These are phyloP conservation scores for Heliothis peltigera DNA, from an alignment of 2,888 invertebrate species.

Conservation along the genomic window DNA sequence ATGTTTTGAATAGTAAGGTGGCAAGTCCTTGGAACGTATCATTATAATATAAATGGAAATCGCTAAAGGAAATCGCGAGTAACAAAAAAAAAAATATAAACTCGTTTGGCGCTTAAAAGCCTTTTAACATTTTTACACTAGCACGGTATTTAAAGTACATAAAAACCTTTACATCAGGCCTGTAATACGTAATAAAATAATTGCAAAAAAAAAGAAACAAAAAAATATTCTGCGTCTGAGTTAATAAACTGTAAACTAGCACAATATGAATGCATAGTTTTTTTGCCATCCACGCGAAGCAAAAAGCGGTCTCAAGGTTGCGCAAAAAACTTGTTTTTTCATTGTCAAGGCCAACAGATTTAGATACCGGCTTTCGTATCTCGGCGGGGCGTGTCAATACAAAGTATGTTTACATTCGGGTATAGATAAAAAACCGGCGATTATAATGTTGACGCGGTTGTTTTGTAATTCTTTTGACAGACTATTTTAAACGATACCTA, in stretches of 20 bases:
- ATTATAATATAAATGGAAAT: slow-evolving; percentile 34
- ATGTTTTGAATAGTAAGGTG: slow-evolving; percentile 24
- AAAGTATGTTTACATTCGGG: slow-evolving; percentile 82
- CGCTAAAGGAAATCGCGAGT: slow-evolving; percentile 47
- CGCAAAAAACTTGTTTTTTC: slow-evolving; percentile 84
- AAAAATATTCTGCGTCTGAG: slow-evolving; percentile 37
- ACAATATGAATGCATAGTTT: slow-evolving; percentile 64
- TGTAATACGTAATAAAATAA: slow-evolving; percentile 27
- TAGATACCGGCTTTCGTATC: slow-evolving; percentile 86
- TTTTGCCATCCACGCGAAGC: slow-evolving; percentile 66
- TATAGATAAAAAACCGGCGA: slow-evolving; percentile 75
- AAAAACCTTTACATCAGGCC: slow-evolving; percentile 32
- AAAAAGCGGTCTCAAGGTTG: slow-evolving; percentile 78
- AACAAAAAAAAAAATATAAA: slow-evolving; percentile 42
- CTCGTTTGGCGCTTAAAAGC: slow-evolving; percentile 47
- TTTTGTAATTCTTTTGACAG: slow-evolving; percentile 48
- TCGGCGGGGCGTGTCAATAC: slow-evolving; percentile 81
- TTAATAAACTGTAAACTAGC: slow-evolving; percentile 53
- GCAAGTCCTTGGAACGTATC: slow-evolving; percentile 47
- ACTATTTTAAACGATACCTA: slow-evolving; percentile 29
- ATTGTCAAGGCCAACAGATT: slow-evolving; percentile 88
- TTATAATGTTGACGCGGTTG: slow-evolving; percentile 63
- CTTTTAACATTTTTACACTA: slow-evolving; percentile 45
- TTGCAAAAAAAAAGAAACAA: slow-evolving; percentile 23
- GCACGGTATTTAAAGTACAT: slow-evolving; percentile 38